Conservation (phyloP, 2,113 vertebrate genomes). For the Uropsilus gracilis region DNA sequence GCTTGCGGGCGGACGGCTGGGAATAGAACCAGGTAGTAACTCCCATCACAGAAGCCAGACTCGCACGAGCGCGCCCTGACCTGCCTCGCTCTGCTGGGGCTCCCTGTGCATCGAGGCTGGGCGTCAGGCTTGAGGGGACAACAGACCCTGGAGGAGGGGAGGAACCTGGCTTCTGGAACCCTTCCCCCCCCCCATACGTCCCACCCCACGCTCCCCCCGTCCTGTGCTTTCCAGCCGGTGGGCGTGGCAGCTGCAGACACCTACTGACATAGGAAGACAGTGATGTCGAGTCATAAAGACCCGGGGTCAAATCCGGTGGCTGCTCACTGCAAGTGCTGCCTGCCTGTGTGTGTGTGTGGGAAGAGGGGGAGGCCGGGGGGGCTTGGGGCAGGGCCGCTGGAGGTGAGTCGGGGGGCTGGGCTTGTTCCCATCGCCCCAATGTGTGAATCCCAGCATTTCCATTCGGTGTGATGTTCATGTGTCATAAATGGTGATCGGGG, state of each 20-base stretch:
- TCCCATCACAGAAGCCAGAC: not conserved
- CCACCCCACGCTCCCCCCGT: not conserved
- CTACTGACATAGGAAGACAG: too few species aligned
- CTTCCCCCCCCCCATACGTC: rapidly evolving
- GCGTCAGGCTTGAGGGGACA: not conserved
- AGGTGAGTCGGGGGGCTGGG: not conserved
- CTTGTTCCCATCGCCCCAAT: not conserved
- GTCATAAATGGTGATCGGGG: not conserved
- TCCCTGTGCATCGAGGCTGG: not conserved
- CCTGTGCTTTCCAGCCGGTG: not conserved
- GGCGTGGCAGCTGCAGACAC: not conserved
- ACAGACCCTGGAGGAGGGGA: not conserved
- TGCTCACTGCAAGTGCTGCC: not conserved
- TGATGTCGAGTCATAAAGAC: not conserved
- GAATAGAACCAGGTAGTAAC: not conserved
- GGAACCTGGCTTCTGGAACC: too few species aligned
- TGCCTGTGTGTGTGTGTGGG: too few species aligned
- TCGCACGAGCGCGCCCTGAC: rapidly evolving
- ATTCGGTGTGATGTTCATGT: not conserved
- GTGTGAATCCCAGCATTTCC: not conserved
- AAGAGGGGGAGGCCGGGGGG: too few species aligned
- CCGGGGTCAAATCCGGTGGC: not conserved
- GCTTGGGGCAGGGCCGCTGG: not conserved
- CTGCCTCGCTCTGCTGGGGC: not conserved
- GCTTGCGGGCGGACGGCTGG: not conserved